Evolutionary conservation across 2,113 vertebrate species (phyloP).

Genomic region (Equus przewalskii): DNA sequence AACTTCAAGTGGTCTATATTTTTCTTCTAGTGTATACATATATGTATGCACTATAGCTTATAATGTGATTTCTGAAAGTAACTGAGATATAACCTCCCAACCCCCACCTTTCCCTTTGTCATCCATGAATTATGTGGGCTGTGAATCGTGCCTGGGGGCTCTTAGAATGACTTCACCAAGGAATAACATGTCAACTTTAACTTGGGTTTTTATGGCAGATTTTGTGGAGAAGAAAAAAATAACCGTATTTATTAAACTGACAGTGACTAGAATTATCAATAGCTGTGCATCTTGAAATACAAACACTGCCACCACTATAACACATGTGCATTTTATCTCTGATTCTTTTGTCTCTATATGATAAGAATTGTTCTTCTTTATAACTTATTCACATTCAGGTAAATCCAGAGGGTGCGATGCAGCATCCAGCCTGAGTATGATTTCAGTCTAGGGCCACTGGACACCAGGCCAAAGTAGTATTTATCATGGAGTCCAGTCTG

Average conservation of each 20-base stretch:
- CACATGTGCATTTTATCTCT: neutral
- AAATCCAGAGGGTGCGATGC: neutral
- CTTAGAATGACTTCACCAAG: constrained; percentile 52
- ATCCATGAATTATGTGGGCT: neutral
- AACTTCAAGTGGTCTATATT: constrained; percentile 33
- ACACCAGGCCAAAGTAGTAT: neutral
- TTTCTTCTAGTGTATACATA: constrained; percentile 53
- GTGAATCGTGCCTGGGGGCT: constrained; percentile 49
- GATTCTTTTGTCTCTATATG: constrained; percentile 19
- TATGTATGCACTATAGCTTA: neutral
- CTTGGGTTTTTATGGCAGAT: constrained; percentile 72
- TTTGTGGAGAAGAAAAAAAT: constrained; percentile 68
- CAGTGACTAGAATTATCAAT: constrained; percentile 22
- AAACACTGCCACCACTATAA: neutral
- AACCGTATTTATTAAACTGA: constrained; percentile 54
- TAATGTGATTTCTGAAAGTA: constrained; percentile 77
- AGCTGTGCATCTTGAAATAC: constrained; percentile 31
- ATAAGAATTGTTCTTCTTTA: neutral
- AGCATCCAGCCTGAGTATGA: neutral
- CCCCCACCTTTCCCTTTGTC: neutral
- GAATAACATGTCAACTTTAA: constrained; percentile 74
- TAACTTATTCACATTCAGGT: neutral
- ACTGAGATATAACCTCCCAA: neutral
- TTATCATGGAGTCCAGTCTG: neutral
- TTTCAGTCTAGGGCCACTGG: neutral